Evolutionary conservation across 2,113 vertebrate species (phyloP).

Genomic region (Nestor notabilis): DNA sequence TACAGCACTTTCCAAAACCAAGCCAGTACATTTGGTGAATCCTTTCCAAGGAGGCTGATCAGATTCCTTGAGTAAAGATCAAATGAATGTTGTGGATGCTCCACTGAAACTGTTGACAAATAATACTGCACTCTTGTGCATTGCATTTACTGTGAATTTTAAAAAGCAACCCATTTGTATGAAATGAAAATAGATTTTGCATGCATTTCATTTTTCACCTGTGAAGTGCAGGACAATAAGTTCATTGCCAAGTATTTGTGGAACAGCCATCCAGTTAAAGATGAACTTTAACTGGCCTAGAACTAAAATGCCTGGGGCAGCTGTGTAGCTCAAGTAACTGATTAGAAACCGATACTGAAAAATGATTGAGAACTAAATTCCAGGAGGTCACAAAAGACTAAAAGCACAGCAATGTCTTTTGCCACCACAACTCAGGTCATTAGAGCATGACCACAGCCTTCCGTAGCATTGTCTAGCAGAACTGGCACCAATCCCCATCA

Average conservation of each 20-base stretch:
- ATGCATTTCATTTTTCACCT: not conserved
- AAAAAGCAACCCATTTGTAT: not conserved
- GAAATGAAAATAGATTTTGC: not conserved
- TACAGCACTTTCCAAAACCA: conserved; percentile 60
- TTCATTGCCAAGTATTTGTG: not conserved
- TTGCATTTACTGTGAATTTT: not conserved
- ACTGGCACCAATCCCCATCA: not conserved
- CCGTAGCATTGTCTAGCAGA: not conserved
- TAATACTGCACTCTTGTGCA: not conserved
- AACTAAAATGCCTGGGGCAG: conserved; percentile 30
- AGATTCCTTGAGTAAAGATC: conserved; percentile 31
- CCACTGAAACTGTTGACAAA: not conserved
- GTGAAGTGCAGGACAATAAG: not conserved
- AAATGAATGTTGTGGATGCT: conserved; percentile 23
- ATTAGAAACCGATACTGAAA: conserved; percentile 42
- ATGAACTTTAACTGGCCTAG: conserved; percentile 4
- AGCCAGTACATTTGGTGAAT: conserved; percentile 42
- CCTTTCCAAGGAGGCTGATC: conserved; percentile 45
- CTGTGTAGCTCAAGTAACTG: conserved; percentile 37
- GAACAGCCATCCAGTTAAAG: not conserved
- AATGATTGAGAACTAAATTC: not conserved
- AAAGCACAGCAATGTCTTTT: not conserved
- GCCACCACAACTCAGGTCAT: not conserved
- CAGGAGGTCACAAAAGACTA: not conserved
- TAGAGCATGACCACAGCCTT: not conserved